Percentiles rank a stretch among this genome's conserved stretches.
Evolutionary conservation across 1,140 invertebrate genomes (phyloP).

Genomic region (Apis dorsata): DNA sequence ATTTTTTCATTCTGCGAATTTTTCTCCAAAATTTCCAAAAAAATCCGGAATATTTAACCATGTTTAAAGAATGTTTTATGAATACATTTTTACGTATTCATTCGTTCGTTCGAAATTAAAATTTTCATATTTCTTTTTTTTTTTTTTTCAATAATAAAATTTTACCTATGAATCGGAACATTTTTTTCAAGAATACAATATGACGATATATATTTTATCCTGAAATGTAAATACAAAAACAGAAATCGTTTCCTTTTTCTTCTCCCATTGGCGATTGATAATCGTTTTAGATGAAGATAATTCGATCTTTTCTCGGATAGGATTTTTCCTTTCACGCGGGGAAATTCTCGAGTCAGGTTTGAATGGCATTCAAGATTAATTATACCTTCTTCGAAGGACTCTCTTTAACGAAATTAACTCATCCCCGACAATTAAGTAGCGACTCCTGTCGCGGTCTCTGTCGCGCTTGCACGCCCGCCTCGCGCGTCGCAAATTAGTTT

Average conservation of each 20-base stretch:
- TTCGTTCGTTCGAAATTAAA: too few species aligned
- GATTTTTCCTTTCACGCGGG: not conserved
- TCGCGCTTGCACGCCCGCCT: not conserved
- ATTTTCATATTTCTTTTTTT: too few species aligned
- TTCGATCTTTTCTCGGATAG: too few species aligned
- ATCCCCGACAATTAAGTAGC: slow-evolving; percentile 56
- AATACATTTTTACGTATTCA: too few species aligned
- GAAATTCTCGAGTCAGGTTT: slow-evolving; percentile 13
- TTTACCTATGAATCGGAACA: too few species aligned
- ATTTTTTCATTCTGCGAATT: too few species aligned
- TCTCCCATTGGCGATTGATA: too few species aligned
- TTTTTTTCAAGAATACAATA: not conserved
- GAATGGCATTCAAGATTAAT: slow-evolving; percentile 58
- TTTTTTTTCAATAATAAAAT: too few species aligned
- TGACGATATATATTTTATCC: too few species aligned
- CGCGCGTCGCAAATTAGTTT: slow-evolving; percentile 34
- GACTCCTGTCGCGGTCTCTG: slow-evolving; percentile 26
- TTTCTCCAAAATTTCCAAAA: too few species aligned
- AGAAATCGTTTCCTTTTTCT: not conserved
- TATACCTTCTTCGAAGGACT: slow-evolving; percentile 49
- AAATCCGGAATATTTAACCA: too few species aligned
- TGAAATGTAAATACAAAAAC: not conserved
- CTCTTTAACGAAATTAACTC: slow-evolving; percentile 63
- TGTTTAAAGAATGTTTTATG: too few species aligned
- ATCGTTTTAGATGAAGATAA: not conserved